Percentiles rank a stretch among this genome's conserved stretches.
These are phyloP conservation scores for Ashinkailepas kermadecensis DNA, from an alignment of 2,888 invertebrate species.

Conservation along the genomic window DNA sequence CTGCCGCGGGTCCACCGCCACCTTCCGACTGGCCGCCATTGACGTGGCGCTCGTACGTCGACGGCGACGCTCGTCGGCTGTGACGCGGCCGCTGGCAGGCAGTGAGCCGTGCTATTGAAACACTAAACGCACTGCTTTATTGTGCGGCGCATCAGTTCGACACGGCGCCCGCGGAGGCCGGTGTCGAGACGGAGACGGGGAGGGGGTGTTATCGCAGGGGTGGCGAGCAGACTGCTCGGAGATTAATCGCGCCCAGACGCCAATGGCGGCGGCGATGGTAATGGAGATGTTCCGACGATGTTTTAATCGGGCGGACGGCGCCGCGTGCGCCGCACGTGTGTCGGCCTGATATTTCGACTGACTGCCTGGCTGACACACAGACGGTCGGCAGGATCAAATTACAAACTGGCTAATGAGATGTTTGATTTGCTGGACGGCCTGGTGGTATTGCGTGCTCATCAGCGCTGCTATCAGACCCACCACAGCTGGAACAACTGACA, in stretches of 20 bases:
- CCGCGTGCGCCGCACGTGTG: too few relatives aligned
- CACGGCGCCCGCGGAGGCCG: neutral
- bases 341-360: too few relatives aligned
- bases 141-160: neutral
- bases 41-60: neutral
- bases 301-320: neutral
- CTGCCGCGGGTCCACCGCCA: neutral
- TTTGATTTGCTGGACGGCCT: too few relatives aligned
- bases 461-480: too few relatives aligned
- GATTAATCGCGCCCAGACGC: neutral
- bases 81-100: neutral
- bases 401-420: too few relatives aligned
- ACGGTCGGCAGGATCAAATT: too few relatives aligned
- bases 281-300: neutral
- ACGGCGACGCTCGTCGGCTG: neutral
- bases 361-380: too few relatives aligned
- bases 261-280: neutral
- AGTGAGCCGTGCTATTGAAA: constrained; percentile 10
- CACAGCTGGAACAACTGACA: too few relatives aligned
- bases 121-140: constrained; percentile 13
- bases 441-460: too few relatives aligned
- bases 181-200: neutral
- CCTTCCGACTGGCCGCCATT: neutral
- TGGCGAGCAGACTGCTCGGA: neutral
- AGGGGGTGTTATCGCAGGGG: neutral